Evolutionary conservation across 2,113 vertebrate genomes (phyloP).

Genomic region (Sporophila hypoxantha): DNA sequence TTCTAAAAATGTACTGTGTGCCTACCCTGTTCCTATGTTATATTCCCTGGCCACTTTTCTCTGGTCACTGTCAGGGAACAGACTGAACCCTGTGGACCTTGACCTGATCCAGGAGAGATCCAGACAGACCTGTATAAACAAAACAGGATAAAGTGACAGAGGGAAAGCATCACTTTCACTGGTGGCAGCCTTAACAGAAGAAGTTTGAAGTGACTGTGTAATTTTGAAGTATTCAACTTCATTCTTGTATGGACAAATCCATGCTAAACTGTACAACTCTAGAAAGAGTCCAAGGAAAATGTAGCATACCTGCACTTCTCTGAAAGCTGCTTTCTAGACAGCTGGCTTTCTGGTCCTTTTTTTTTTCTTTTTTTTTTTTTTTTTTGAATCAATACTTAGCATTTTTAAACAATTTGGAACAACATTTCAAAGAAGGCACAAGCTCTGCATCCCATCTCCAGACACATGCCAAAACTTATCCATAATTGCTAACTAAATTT

Average conservation of each 20-base stretch:
- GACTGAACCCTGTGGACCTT: neutral
- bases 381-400: neutral
- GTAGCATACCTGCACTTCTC: neutral
- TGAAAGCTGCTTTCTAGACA: neutral
- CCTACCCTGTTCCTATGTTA: neutral
- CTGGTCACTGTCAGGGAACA: neutral
- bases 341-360: neutral
- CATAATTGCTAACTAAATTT: constrained; percentile 25
- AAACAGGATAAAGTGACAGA: neutral
- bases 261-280: neutral
- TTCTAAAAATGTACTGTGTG: neutral
- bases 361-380: neutral
- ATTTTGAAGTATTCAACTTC: neutral
- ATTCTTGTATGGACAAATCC: neutral
- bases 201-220: neutral
- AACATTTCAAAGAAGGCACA: neutral
- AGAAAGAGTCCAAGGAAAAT: neutral
- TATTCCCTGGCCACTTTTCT: neutral
- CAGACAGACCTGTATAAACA: neutral
- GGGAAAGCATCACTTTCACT: neutral
- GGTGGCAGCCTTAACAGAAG: neutral
- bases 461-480: constrained; percentile 34
- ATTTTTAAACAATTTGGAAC: neutral
- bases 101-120: neutral
- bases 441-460: neutral